Conservation (phyloP, 2,888 invertebrate species). For the Tetramorium bicarinatum region DNA sequence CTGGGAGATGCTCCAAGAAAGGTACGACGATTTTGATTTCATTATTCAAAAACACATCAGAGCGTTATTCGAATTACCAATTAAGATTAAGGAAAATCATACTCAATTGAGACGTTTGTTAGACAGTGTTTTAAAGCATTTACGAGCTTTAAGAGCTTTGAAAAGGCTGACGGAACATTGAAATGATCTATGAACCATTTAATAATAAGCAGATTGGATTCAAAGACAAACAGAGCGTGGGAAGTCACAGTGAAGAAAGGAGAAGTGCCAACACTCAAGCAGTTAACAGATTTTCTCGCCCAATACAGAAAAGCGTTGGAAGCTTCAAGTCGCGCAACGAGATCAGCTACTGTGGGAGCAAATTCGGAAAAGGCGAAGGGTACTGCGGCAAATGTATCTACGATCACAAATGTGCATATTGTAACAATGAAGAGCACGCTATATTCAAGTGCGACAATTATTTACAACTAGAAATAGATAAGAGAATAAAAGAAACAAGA, state of each 20-base stretch:
- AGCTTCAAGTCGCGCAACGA: not conserved
- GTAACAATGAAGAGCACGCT: fast-evolving
- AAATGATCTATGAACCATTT: too few relatives aligned
- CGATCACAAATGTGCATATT: not conserved
- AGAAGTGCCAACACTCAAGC: not conserved
- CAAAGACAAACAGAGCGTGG: not conserved
- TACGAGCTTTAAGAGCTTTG: too few relatives aligned
- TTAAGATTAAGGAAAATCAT: too few relatives aligned
- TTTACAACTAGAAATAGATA: not conserved
- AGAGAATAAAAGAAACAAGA: not conserved
- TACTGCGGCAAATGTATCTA: not conserved
- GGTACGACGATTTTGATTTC: too few relatives aligned
- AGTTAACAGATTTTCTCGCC: not conserved
- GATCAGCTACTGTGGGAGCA: not conserved
- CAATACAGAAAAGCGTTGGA: not conserved
- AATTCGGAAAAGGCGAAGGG: not conserved
- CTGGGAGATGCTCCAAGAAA: too few relatives aligned
- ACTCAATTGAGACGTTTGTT: too few relatives aligned
- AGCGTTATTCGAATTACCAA: too few relatives aligned
- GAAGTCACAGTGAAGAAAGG: not conserved
- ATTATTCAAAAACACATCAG: too few relatives aligned
- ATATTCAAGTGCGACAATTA: not conserved
- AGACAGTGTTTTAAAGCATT: too few relatives aligned
- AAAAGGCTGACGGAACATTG: too few relatives aligned
- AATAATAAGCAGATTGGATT: too few relatives aligned